These are phyloP conservation scores for Macquaria australasica DNA, from an alignment of 2,113 vertebrate species.

Conservation along the genomic window DNA sequence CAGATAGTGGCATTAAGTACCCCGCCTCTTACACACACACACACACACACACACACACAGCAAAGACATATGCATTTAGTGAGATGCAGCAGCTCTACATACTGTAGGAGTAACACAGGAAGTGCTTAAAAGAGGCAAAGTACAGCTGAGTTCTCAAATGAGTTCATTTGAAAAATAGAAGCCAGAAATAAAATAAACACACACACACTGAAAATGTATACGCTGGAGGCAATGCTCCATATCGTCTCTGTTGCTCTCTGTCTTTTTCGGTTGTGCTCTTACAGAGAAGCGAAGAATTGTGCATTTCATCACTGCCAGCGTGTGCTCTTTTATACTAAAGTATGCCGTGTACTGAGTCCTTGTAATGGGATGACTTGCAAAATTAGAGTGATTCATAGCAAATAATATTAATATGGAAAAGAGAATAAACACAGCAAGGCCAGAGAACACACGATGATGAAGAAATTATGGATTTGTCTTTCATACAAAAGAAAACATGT, in stretches of 20 bases:
- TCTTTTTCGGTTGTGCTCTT: constrained; percentile 30
- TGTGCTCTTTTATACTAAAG: background rate
- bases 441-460: background rate
- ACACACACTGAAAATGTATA: constrained; percentile 17
- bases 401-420: constrained; percentile 10
- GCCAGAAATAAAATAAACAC: constrained; percentile 37
- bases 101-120: constrained; percentile 18
- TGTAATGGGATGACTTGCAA: constrained; percentile 17
- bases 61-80: constrained; percentile 36
- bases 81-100: constrained; percentile 15
- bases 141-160: constrained; percentile 44
- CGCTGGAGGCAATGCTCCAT: constrained; percentile 14
- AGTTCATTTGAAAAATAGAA: constrained; percentile 50
- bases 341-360: background rate
- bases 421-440: background rate
- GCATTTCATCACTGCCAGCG: constrained; percentile 8
- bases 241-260: constrained; percentile 22
- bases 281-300: constrained; percentile 2
- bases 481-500: background rate
- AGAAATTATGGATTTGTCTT: background rate
- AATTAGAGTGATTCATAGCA: constrained; percentile 38
- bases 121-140: constrained; percentile 36
- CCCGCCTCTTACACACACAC: background rate
- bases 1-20: constrained; percentile 26
- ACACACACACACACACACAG: constrained; percentile 1